These are phyloP conservation scores for Myotis yumanensis DNA, from an alignment of 2,113 vertebrate species.

Conservation along the genomic window DNA sequence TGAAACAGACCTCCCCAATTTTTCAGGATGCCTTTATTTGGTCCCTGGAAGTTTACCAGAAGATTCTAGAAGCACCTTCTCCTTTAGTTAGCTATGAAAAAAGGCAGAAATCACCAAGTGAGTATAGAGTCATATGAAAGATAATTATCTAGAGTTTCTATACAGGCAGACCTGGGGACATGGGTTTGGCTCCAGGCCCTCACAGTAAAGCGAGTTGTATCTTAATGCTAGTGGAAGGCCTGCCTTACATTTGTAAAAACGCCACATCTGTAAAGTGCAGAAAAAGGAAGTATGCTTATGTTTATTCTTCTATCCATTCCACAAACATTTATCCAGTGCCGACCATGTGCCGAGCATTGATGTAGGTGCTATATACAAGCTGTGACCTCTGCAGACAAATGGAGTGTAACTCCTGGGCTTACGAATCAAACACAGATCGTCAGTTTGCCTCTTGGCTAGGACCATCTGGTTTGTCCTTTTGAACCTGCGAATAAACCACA, in stretches of 20 bases:
- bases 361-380: accelerated
- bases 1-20: not conserved
- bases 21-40: not conserved
- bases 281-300: accelerated
- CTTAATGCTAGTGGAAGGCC: not conserved
- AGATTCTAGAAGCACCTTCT: not conserved
- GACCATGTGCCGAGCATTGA: accelerated
- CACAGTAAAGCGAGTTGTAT: accelerated
- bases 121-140: accelerated
- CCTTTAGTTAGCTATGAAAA: not conserved
- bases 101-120: not conserved
- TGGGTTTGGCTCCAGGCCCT: not conserved
- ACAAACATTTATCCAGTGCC: accelerated
- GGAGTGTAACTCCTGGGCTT: accelerated
- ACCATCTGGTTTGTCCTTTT: not conserved
- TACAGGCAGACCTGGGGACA: not conserved
- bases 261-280: not conserved
- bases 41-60: not conserved
- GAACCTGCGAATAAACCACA: not conserved
- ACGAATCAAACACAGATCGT: accelerated
- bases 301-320: not conserved
- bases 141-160: accelerated
- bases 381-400: accelerated
- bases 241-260: not conserved
- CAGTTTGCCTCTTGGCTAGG: not conserved